A percentile compares a stretch with the other conserved stretches of the same genome.
Evolutionary conservation across 2,888 invertebrate genomes (phyloP).

Genomic region (Pachycephus smyrnensis): DNA sequence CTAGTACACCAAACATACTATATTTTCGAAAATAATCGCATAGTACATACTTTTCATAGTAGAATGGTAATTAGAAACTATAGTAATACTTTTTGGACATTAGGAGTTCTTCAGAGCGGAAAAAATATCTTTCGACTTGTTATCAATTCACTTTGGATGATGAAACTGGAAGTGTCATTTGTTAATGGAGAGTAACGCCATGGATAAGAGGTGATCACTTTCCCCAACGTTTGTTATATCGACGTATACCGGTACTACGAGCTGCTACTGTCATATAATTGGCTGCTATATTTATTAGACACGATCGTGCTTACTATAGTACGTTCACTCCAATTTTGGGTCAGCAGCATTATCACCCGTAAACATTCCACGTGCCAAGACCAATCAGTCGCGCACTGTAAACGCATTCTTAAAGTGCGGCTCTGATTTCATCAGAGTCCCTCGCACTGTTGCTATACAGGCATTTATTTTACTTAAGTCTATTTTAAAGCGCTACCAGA

Average conservation of each 20-base stretch:
- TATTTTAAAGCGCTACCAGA: neutral
- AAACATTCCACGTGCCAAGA: slow-evolving; percentile 8
- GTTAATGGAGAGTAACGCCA: neutral
- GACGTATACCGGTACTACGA: neutral
- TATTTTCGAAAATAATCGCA: neutral
- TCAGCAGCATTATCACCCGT: neutral
- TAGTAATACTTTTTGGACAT: neutral
- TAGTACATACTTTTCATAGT: neutral
- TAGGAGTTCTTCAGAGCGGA: neutral
- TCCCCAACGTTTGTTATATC: neutral
- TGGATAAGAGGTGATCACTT: neutral
- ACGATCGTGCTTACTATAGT: slow-evolving; percentile 2
- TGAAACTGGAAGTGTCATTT: neutral
- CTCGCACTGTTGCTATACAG: neutral
- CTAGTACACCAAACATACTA: neutral
- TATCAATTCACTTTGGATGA: neutral
- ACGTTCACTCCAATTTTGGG: neutral
- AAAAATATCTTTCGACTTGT: neutral
- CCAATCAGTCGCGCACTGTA: neutral
- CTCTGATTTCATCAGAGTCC: neutral
- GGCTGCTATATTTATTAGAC: neutral
- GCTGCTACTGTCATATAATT: neutral
- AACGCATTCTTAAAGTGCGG: neutral
- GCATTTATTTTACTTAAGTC: slow-evolving; percentile 1
- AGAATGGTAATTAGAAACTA: neutral